Evolutionary conservation across 1,140 invertebrate species (phyloP), one percentile per base, ranked within the genome.

Genomic region (Nixonia krombeini): DNA sequence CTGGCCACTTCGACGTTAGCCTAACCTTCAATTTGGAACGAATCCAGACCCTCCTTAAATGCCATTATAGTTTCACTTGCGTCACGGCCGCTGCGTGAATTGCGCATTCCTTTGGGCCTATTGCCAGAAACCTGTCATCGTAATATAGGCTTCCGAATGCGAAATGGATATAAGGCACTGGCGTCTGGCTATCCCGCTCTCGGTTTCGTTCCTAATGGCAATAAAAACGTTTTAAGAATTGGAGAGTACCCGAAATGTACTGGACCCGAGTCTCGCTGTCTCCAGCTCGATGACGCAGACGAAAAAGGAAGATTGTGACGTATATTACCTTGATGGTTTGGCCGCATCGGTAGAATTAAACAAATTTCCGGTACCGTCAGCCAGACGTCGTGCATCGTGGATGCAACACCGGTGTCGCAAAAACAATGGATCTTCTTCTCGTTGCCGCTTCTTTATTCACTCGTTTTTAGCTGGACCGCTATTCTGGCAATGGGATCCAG

Each of bases 21-120:
- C 76, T 52, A 74, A 76, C 73, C 78, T 73, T 62, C 69, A 82
- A 82, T 79, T 82, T 79, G 58, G 71, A 69, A 52, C 52, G 64
- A 64, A 63, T 67, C 63, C 72, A 58, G 61, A 46, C 47, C 67
- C 72, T 64, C 69, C 75, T 75, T 79, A 80, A 82, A 82, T 79
- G 72, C 76, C 78, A 82, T 83, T 82, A 81, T 82, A 79, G 72
- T 81, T 81, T 80, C 78, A 81, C 71, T 78, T 72, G 70, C 63
- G 75, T 78, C 72, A 72, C 74, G 71, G 44, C 73, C 73, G 62
- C 63, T 76, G 76, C 76, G 78, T 82, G 76, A 82, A 77, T 80
- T 70, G 78, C 80, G 69, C 78, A 83, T 82, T 84, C 82, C 75
- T 65, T 49, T 76, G 78, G 81, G 80, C 75, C 76, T 77, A 77